Conservation (phyloP, 2,113 vertebrate genomes). For the Ciconia stormi region DNA sequence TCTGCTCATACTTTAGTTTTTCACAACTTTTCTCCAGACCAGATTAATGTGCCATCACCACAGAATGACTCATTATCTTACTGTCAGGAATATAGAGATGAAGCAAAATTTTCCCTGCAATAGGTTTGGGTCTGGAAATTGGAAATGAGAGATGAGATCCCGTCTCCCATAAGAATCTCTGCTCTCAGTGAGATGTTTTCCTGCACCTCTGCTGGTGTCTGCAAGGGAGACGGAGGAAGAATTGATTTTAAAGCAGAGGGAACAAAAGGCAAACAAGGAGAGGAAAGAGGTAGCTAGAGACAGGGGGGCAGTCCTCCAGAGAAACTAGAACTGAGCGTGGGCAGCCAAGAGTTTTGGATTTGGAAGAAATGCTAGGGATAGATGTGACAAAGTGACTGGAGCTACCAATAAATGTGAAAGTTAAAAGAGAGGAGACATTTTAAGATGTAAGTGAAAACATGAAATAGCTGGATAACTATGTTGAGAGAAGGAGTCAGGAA, state of each 20-base stretch:
- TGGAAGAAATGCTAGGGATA: neutral
- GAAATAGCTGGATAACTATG: neutral
- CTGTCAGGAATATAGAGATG: neutral
- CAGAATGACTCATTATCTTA: neutral
- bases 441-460: neutral
- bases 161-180: neutral
- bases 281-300: neutral
- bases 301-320: neutral
- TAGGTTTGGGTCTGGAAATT: neutral
- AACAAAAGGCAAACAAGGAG: neutral
- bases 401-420: neutral
- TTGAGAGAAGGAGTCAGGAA: neutral
- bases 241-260: neutral
- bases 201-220: neutral
- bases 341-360: neutral
- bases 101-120: neutral
- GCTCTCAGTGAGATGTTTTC: neutral
- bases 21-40: neutral
- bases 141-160: neutral
- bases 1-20: neutral
- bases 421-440: neutral
- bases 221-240: neutral
- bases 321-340: neutral
- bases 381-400: neutral
- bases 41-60: neutral